Evolutionary conservation across 2,888 invertebrate genomes (phyloP), one percentile per base, ranked within the genome.

Genomic region (Drosophila tripunctata): DNA sequence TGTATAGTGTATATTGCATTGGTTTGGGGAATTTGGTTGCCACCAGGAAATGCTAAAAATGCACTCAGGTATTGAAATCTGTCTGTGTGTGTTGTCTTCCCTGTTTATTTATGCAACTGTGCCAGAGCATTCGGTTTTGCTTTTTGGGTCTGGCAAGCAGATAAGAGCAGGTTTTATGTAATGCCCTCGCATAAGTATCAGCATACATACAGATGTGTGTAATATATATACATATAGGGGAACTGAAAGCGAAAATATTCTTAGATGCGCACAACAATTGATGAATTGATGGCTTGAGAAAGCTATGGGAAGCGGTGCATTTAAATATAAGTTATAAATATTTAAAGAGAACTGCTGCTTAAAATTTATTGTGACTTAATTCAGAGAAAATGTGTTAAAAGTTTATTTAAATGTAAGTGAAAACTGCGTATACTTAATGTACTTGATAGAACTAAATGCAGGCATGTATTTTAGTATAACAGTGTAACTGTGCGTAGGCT

Each of bases 51-150:
- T 87, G 67, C 61, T 67, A 68, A 70, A 69, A 85, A 76, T 73
- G 69, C 83, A 77, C 83, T 73, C 77, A 85, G 86, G 71, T 79
- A 75, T 77, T 79, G 86, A 74, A 82, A 75, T 77, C 70, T 72
- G 63, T 38, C 27, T 33, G 1, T 41, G 56, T 27, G 35, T 12
- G 61, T 55, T 76, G 57, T 61, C 44, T 51, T 67, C n/a, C 62
- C 70, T 63, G 82, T 67, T 77, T 83, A 84, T 80, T 84, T 85
- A 85, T 75, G 76, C 76, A 82, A 68, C 68, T 72, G 72, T 85
- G 77, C 74, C 74, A 73, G 58, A 56, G 58, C 55, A 67, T 74
- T 63, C 60, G 54, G 67, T 43, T 66, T 50, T 41, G 57, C 43
- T 60, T 71, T 54, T 65, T 45, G 67, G 47, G 43, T 27, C 47